Conservation (phyloP, 1,140 invertebrate genomes). For the Batillaria attramentaria region DNA sequence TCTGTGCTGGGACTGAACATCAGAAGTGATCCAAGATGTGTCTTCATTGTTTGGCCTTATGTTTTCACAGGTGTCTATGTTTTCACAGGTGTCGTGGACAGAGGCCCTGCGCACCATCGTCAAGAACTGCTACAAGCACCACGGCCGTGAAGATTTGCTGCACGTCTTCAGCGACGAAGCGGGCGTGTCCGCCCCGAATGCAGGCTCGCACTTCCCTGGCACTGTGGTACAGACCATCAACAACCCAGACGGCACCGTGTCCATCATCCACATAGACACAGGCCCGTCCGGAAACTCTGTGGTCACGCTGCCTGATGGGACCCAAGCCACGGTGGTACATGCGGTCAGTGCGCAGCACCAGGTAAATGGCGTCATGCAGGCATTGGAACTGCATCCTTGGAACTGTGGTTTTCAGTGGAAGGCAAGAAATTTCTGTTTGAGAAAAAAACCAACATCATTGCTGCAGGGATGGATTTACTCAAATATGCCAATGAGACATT, state of each 20-base stretch:
- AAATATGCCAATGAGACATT: no score
- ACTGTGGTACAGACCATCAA: conserved; percentile 96
- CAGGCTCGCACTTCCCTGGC: conserved; percentile 49
- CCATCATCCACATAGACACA: conserved; percentile 96
- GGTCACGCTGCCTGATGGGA: conserved; percentile 95
- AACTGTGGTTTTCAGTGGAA: no score
- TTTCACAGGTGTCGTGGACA: conserved; percentile 93
- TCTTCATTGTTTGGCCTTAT: no score
- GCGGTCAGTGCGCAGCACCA: conserved; percentile 77
- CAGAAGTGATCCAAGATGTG: no score
- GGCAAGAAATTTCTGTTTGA: no score
- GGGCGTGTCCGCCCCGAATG: conserved; percentile 32
- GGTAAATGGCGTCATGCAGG: no score
- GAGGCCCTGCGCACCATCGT: conserved; percentile 97
- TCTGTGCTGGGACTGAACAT: no score
- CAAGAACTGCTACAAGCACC: conserved; percentile 98
- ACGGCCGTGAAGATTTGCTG: conserved; percentile 94
- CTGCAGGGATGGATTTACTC: no score
- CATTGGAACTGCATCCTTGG: no score
- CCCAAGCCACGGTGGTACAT: conserved; percentile 93
- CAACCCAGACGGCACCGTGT: conserved; percentile 96
- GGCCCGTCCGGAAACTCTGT: conserved; percentile 79
- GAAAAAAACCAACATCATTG: no score
- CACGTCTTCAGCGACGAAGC: conserved; percentile 92
- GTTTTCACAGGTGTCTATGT: no score